Conservation (phyloP, 2,888 invertebrate species). For the Nebria salina region DNA sequence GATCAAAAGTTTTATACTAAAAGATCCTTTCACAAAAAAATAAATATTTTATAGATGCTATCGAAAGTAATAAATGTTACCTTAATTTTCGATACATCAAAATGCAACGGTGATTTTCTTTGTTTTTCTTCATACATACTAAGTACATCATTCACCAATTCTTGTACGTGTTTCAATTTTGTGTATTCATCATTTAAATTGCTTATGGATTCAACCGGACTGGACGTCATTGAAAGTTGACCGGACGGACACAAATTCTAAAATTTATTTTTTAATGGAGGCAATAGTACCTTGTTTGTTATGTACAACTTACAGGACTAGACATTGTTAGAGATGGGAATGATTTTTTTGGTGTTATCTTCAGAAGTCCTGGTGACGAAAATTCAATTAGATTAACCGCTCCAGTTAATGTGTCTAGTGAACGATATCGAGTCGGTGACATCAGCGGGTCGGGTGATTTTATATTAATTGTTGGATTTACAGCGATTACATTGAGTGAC, state of each 20-base stretch:
- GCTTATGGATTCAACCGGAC: neutral
- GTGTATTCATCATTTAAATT: neutral
- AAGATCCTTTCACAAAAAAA: too few relatives aligned
- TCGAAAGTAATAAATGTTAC: neutral
- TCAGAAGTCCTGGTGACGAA: constrained; percentile 55
- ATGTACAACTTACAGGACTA: constrained; percentile 7
- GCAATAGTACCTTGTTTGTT: too few relatives aligned
- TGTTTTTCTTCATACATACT: neutral
- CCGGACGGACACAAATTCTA: constrained; percentile 3
- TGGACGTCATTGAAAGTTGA: constrained; percentile 3
- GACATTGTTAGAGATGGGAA: neutral
- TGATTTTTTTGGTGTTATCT: constrained; percentile 11
- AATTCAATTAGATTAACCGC: constrained; percentile 45
- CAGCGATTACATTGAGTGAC: neutral
- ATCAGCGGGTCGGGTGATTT: constrained; percentile 50
- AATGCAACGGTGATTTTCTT: neutral
- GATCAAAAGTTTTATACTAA: too few relatives aligned
- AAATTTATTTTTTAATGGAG: neutral
- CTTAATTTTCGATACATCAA: constrained; percentile 17
- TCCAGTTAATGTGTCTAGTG: constrained; percentile 63
- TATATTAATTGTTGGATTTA: constrained; percentile 10
- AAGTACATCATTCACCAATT: neutral
- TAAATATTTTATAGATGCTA: too few relatives aligned
- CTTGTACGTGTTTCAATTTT: constrained; percentile 6
- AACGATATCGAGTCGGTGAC: constrained; percentile 64